Evolutionary conservation across 2,888 invertebrate species (phyloP).

Genomic region (Oasisia sp.): DNA sequence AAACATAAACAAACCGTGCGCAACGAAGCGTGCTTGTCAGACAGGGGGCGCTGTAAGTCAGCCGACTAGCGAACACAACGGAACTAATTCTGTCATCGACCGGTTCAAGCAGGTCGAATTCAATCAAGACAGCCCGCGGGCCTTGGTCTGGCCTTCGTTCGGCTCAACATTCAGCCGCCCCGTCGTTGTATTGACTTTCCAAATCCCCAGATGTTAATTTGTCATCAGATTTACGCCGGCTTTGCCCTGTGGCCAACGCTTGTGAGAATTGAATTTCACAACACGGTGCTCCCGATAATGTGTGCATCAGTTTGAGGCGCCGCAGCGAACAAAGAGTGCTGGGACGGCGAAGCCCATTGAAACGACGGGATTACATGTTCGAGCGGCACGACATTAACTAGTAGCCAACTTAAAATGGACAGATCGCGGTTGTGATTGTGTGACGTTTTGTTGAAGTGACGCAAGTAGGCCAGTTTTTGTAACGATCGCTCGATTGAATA

Average conservation of each 20-base stretch:
- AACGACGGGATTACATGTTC: no score
- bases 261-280: background rate
- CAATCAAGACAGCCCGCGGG: background rate
- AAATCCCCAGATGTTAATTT: conserved; percentile 11
- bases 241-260: background rate
- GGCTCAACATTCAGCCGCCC: background rate
- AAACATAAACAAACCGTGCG: conserved; percentile 3
- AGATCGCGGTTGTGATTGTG: no score
- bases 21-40: background rate
- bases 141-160: background rate
- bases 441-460: no score
- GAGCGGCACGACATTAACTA: no score
- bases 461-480: no score
- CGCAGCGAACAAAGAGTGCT: background rate
- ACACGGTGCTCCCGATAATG: background rate
- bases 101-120: background rate
- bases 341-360: no score
- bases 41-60: background rate
- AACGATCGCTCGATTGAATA: no score
- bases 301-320: background rate
- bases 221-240: background rate
- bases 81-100: conserved; percentile 11
- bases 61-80: background rate
- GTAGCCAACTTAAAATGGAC: no score
- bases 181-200: background rate